Evolutionary conservation across 1,140 invertebrate genomes (phyloP).

Genomic region (Pristionchus pacificus): DNA sequence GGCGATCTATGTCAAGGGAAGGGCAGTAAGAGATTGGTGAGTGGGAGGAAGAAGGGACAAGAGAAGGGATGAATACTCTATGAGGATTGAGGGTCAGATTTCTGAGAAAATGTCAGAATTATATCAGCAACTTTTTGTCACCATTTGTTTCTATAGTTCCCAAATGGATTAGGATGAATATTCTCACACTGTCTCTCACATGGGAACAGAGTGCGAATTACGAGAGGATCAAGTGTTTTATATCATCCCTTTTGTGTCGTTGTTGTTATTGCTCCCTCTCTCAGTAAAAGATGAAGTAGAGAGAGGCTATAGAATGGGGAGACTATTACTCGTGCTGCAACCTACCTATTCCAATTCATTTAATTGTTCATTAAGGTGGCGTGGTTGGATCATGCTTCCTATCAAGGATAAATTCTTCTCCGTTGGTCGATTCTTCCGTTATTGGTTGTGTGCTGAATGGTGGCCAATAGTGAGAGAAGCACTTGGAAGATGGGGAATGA

Average conservation of each 20-base stretch:
- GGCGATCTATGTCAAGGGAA: not conserved
- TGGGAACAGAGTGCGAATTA: not conserved
- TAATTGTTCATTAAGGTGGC: not conserved
- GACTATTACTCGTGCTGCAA: no score
- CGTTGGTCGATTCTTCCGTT: not conserved
- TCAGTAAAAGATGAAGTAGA: not conserved
- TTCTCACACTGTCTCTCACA: not conserved
- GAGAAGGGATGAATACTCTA: no score
- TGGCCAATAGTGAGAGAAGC: conserved; percentile 26
- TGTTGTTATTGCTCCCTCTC: not conserved
- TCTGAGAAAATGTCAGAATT: not conserved
- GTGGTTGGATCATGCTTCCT: not conserved
- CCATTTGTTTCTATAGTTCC: not conserved
- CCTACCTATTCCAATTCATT: not conserved
- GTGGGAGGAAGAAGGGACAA: no score
- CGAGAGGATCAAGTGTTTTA: no score
- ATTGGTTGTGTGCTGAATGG: conserved; percentile 38
- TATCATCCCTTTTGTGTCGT: not conserved
- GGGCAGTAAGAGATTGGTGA: conserved; percentile 15
- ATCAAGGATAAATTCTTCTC: not conserved
- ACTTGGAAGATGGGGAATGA: conserved; percentile 2
- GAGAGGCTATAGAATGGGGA: no score
- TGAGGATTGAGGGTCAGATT: no score
- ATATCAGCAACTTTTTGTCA: not conserved
- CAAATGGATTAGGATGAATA: not conserved